Evolutionary conservation across 2,797 vertebrate genomes (phyloP).

Genomic region (Coluber constrictor): DNA sequence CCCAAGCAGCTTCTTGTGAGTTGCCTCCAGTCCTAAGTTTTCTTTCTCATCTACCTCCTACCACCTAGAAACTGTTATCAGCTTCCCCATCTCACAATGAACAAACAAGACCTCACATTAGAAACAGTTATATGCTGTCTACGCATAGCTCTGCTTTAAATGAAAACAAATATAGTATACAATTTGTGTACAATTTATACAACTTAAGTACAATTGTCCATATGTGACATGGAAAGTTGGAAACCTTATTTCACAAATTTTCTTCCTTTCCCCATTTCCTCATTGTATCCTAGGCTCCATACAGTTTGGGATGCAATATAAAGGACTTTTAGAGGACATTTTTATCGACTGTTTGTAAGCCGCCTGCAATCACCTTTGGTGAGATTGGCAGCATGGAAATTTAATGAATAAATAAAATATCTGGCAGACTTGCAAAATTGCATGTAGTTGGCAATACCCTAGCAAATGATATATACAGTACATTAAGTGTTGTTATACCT

Average conservation of each 20-base stretch:
- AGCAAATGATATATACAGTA: not conserved
- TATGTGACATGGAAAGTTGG: slow-evolving; percentile 47
- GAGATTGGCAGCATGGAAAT: not conserved
- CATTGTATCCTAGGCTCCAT: slow-evolving; percentile 34
- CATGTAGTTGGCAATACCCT: not conserved
- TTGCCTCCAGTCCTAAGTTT: not conserved
- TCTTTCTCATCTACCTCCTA: slow-evolving; percentile 25
- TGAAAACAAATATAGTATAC: slow-evolving; percentile 52
- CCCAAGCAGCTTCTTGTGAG: not conserved
- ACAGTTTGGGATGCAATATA: slow-evolving; percentile 48
- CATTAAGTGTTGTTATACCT: slow-evolving; percentile 5
- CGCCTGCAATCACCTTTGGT: not conserved
- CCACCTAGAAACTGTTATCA: slow-evolving; percentile 23
- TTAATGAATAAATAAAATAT: not conserved
- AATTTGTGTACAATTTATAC: not conserved
- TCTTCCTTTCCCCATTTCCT: slow-evolving; percentile 40
- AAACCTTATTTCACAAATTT: slow-evolving; percentile 44
- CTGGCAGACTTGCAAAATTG: not conserved
- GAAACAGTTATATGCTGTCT: slow-evolving; percentile 43
- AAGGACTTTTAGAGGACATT: not conserved
- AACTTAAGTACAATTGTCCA: slow-evolving; percentile 57
- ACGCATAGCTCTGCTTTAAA: slow-evolving; percentile 47
- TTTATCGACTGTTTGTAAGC: not conserved
- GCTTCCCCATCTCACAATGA: not conserved
- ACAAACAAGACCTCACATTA: slow-evolving; percentile 56